Percentiles rank a stretch among this genome's conserved stretches.
Evolutionary conservation across 2,888 invertebrate genomes (phyloP).

Genomic region (Drosophila barbarae): DNA sequence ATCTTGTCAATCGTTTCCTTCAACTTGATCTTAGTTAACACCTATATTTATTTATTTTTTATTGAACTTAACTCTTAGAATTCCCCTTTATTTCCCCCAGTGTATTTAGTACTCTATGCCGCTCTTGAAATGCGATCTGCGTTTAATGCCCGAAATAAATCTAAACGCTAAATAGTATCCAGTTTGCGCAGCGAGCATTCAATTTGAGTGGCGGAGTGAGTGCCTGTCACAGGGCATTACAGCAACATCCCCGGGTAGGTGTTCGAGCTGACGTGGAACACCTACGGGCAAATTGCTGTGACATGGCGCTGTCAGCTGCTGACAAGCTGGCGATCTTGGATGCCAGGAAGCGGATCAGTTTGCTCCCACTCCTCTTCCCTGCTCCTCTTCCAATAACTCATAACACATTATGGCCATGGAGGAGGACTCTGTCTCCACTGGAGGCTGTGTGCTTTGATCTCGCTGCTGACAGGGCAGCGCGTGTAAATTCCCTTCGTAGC

Average conservation of each 20-base stretch:
- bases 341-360: slow-evolving; percentile 63
- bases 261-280: slow-evolving; percentile 35
- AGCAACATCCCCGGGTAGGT: slow-evolving; percentile 51
- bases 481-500: slow-evolving; percentile 58
- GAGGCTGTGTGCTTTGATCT: slow-evolving; percentile 72
- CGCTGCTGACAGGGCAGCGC: slow-evolving; percentile 59
- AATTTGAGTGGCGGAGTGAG: slow-evolving; percentile 46
- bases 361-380: slow-evolving; percentile 11
- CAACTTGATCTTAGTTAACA: not conserved
- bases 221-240: slow-evolving; percentile 55
- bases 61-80: not conserved
- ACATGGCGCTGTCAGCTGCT: slow-evolving; percentile 77
- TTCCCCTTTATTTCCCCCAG: not conserved
- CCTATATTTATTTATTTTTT: not conserved
- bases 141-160: slow-evolving; percentile 77
- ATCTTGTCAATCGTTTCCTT: not conserved
- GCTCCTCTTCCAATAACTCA: slow-evolving; percentile 61
- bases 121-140: slow-evolving; percentile 76
- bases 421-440: slow-evolving; percentile 34
- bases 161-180: slow-evolving; percentile 64
- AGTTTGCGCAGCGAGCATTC: slow-evolving; percentile 56
- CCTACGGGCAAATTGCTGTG: slow-evolving; percentile 75
- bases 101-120: slow-evolving; percentile 10
- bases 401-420: slow-evolving; percentile 62
- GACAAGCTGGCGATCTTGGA: slow-evolving; percentile 67